Conservation (phyloP, 2,888 invertebrate species). For the Chymomyza amoena region DNA sequence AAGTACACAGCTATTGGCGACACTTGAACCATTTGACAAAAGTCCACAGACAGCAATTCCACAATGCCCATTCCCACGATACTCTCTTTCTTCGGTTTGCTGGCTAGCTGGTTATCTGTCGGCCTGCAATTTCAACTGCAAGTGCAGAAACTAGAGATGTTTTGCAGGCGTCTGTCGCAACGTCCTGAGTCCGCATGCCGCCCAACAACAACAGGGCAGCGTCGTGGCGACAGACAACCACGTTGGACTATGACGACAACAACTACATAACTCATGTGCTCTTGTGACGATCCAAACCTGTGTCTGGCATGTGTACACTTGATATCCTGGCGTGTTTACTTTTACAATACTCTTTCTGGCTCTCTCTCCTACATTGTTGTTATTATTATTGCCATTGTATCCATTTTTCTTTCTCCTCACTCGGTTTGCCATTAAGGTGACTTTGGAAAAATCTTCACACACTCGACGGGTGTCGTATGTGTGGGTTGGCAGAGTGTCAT, state of each 20-base stretch:
- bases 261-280: conserved; percentile 46
- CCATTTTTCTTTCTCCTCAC: conserved; percentile 23
- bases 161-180: conserved; percentile 42
- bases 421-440: conserved; percentile 43
- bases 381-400: conserved; percentile 38
- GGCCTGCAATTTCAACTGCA: conserved; percentile 56
- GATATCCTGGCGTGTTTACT: conserved; percentile 73
- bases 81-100: conserved; percentile 62
- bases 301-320: conserved; percentile 62
- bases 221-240: neutral
- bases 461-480: conserved; percentile 39
- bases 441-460: conserved; percentile 62
- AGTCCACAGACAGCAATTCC: conserved; percentile 46
- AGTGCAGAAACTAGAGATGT: conserved; percentile 71
- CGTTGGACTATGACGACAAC: neutral
- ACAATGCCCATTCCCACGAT: conserved; percentile 71
- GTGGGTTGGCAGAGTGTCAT: conserved; percentile 59
- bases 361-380: conserved; percentile 46
- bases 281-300: conserved; percentile 38
- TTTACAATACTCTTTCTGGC: conserved; percentile 58
- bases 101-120: conserved; percentile 32
- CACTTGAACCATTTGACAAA: conserved; percentile 66
- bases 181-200: conserved; percentile 3
- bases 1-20: conserved; percentile 51
- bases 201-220: conserved; percentile 7